Conservation (phyloP, 2,113 vertebrate species). For the Grallaria varia region DNA sequence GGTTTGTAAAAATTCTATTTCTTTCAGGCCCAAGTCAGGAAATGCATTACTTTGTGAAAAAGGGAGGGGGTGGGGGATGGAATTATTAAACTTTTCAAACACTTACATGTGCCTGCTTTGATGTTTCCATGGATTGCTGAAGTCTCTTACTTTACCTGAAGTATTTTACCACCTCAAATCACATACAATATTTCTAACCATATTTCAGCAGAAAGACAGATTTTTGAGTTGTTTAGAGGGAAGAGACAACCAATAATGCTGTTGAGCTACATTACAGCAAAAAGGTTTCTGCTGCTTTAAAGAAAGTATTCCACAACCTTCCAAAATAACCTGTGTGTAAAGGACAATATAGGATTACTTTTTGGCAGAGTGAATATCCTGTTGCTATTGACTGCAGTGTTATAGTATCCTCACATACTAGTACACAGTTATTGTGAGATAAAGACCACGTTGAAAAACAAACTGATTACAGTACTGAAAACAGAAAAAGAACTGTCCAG, state of each 20-base stretch:
- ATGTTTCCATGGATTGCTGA: neutral
- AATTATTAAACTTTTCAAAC: neutral
- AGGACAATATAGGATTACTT: conserved; percentile 48
- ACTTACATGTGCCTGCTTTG: neutral
- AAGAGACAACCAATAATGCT: neutral
- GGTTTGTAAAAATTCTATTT: neutral
- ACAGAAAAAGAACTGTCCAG: neutral
- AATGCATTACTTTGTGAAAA: neutral
- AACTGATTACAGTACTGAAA: conserved; percentile 17
- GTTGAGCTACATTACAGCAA: neutral
- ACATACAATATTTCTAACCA: neutral
- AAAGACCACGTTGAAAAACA: conserved; percentile 42
- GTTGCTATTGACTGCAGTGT: conserved; percentile 39
- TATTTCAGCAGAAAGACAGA: neutral
- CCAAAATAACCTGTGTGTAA: conserved; percentile 29
- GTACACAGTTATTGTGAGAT: conserved; percentile 26
- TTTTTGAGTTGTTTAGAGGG: neutral
- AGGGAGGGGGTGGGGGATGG: no score
- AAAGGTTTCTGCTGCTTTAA: conserved; percentile 26
- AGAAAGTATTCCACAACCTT: neutral
- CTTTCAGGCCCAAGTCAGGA: neutral
- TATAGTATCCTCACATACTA: conserved; percentile 22
- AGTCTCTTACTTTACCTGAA: neutral
- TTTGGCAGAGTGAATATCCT: conserved; percentile 38
- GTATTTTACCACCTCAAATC: neutral